Evolutionary conservation across 2,113 vertebrate genomes (phyloP), one percentile per base, ranked within the genome.

Genomic region (Psephotus haematonotus): DNA sequence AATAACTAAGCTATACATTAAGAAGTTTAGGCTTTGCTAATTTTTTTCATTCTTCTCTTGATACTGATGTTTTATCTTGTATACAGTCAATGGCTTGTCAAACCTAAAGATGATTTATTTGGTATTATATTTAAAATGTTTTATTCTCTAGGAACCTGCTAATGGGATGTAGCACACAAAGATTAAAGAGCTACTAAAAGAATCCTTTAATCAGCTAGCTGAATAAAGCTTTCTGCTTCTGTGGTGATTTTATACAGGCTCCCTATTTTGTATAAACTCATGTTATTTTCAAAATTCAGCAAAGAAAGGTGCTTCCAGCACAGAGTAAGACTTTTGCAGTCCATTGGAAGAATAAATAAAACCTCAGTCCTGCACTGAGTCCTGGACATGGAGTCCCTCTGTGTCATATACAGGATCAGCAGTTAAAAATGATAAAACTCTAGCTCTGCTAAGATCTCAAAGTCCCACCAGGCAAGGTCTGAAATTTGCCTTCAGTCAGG

Each of bases 171-270:
- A 94, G 53, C 49, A 67, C 17, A 41, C 28, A 44, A 90, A 88
- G 64, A 87, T 91, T 95, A 85, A 90, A 94, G 75, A 88, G 67
- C 53, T 68, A 53, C 10, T 7, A 43, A 82, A 95, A 95, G 39
- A 59, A 41, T 35, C 50, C 79, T 87, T 41, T 67, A 68, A 72
- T 92, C 63, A 67, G 27, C 63, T 57, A 69, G 59, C 35, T 63
- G 60, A 90, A 77, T 68, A 91, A 76, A 87, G 31, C n/a, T 65
- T 91, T 90, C 64, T 88, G 35, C n/a, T 90, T 69, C 44, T 80
- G 6, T 14, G 5, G 50, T 52, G 23, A 80, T 44, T 91, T 35
- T 94, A 49, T 65, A 47, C 27, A 72, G 2, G 4, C 6, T 74
- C 11, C 2, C 29, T 76, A 29, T 83, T 90, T 94, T 88, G n/a